These are phyloP conservation scores for Garra rufa DNA, from an alignment of 2,113 vertebrate genomes.

Conservation along the genomic window DNA sequence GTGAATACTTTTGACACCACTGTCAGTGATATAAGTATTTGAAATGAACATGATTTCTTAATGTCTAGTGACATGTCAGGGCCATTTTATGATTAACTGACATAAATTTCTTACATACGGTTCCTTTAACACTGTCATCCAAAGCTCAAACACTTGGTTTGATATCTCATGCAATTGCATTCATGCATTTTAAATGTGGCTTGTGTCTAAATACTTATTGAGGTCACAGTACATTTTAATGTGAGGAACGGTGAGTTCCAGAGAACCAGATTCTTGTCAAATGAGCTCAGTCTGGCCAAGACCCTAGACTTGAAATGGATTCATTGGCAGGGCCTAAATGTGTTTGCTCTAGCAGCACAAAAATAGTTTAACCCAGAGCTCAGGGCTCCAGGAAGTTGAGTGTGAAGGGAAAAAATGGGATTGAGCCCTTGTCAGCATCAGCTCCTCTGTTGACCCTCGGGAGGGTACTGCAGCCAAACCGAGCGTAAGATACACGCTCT, in stretches of 20 bases:
- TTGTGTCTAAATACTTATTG: conserved; percentile 57
- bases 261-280: conserved; percentile 68
- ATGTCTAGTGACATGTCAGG: too few species aligned
- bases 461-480: background rate
- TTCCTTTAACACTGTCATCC: too few species aligned
- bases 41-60: too few species aligned
- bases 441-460: conserved; percentile 17
- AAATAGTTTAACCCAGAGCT: conserved; percentile 37
- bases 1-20: too few species aligned
- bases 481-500: background rate
- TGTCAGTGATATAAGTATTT: too few species aligned
- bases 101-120: too few species aligned
- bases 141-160: background rate
- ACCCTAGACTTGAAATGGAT: conserved; percentile 72
- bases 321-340: conserved; percentile 41
- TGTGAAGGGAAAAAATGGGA: background rate
- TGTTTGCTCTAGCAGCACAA: conserved; percentile 36
- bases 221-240: background rate
- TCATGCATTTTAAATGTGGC: conserved; percentile 51
- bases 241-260: conserved; percentile 65
- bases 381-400: conserved; percentile 42
- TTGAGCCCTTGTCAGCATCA: background rate
- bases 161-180: background rate
- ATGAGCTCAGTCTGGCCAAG: conserved; percentile 69
- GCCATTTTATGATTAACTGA: too few species aligned